Percentiles rank a stretch among this genome's conserved stretches.
These are phyloP conservation scores for Passerculus sandwichensis DNA, from an alignment of 2,797 vertebrate genomes.

Conservation along the genomic window DNA sequence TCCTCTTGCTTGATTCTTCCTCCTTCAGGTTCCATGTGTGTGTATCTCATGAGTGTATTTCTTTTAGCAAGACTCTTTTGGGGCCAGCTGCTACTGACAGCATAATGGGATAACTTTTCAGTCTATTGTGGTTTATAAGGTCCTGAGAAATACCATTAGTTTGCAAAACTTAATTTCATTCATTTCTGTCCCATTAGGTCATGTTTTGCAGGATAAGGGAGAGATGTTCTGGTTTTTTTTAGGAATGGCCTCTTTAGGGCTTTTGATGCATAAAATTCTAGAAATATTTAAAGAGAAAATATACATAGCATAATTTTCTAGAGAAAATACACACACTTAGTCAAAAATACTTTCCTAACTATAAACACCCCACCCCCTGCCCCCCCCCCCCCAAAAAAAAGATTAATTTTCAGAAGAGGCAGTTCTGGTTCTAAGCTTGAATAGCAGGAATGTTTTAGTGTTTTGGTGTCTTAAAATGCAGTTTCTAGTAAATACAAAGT, in stretches of 20 bases:
- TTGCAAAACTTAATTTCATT: background rate
- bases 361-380: accelerated
- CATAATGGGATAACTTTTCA: background rate
- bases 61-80: background rate
- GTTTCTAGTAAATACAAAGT: background rate
- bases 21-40: accelerated
- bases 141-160: background rate
- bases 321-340: background rate
- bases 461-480: background rate
- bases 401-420: background rate
- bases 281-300: background rate
- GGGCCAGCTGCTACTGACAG: background rate
- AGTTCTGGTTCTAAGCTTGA: background rate
- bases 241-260: background rate
- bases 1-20: background rate
- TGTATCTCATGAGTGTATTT: background rate
- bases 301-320: background rate
- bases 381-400: background rate
- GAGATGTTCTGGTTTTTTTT: background rate
- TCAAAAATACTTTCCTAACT: background rate
- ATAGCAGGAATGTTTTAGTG: background rate
- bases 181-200: background rate
- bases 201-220: background rate
- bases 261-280: background rate
- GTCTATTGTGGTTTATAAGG: background rate